A percentile compares a stretch with the other conserved stretches of the same genome.
phyloP scores from a whole-genome alignment of 2,888 invertebrate genomes.

The Hermaeophaga mercurialis region DNA sequence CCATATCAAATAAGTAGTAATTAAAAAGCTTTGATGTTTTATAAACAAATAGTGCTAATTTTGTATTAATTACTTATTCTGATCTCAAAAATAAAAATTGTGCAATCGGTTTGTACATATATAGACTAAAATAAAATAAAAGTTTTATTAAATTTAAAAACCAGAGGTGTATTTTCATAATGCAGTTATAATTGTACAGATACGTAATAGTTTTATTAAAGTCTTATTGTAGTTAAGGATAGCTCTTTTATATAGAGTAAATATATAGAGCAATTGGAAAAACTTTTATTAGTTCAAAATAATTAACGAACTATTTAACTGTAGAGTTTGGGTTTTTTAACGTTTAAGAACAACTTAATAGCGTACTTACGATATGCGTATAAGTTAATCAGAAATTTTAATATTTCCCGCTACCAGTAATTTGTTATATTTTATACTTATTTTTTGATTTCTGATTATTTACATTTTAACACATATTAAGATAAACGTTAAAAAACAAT shows the following conservation, averaged over 20 bases:
- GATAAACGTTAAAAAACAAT: constrained; percentile 7
- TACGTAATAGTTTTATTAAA: constrained; percentile 11
- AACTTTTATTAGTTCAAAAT: too few species aligned
- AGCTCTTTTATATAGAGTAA: too few species aligned
- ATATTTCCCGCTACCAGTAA: too few species aligned
- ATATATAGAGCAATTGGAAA: constrained; percentile 10
- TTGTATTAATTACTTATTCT: constrained; percentile 10
- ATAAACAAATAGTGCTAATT: neutral
- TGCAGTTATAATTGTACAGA: constrained; percentile 21
- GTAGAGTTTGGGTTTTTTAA: constrained; percentile 4
- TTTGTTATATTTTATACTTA: too few species aligned
- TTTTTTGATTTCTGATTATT: too few species aligned
- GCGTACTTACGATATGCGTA: too few species aligned
- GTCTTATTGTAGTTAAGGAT: constrained; percentile 1
- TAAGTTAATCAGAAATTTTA: too few species aligned
- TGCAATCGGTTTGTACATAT: constrained; percentile 23
- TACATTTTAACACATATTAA: neutral
- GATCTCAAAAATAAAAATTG: constrained; percentile 17
- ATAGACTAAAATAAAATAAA: constrained; percentile 2
- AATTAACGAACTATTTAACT: neutral
- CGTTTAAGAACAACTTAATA: too few species aligned
- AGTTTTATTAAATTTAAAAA: constrained; percentile 12
- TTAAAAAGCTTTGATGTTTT: neutral
- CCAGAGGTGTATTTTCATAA: constrained; percentile 28
- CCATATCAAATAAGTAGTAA: constrained; percentile 20